These are phyloP conservation scores for Pristionchus entomophagus DNA, from an alignment of 2,888 invertebrate species.

Conservation along the genomic window DNA sequence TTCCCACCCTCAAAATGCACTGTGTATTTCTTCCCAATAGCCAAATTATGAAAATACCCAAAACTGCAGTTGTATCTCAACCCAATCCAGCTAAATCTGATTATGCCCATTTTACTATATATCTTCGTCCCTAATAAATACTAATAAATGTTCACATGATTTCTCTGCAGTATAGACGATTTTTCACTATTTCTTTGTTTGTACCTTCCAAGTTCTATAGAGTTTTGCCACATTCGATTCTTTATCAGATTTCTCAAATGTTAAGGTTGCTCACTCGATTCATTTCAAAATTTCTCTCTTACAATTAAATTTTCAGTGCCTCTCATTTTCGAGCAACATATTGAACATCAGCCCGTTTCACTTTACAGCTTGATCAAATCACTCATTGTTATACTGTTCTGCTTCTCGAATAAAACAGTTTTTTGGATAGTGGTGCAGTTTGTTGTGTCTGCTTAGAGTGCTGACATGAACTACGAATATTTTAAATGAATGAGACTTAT, in stretches of 20 bases:
- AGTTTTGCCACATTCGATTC: background rate
- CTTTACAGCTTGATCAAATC: conserved; percentile 25
- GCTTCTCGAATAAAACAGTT: conserved; percentile 1
- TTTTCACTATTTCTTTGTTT: conserved; percentile 3
- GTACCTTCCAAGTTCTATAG: background rate
- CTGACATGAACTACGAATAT: too few relatives aligned
- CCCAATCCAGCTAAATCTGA: background rate
- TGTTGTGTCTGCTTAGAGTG: too few relatives aligned
- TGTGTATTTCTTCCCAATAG: background rate
- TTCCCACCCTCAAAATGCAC: background rate
- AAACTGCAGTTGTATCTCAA: conserved; percentile 9
- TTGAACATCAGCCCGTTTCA: conserved; percentile 38
- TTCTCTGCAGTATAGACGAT: background rate
- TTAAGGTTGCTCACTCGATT: background rate
- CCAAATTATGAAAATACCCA: background rate
- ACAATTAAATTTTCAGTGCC: conserved; percentile 14
- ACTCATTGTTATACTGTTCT: conserved; percentile 28
- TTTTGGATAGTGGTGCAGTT: too few relatives aligned
- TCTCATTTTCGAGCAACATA: conserved; percentile 5
- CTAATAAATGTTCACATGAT: background rate
- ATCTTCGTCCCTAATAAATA: background rate
- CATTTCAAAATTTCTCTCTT: background rate
- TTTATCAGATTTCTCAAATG: background rate
- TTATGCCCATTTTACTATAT: background rate
- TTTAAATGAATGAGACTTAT: too few relatives aligned